Percentiles rank a stretch among this genome's conserved stretches.
Conservation (phyloP, 2,888 invertebrate genomes). For the Melanotus villosus region DNA sequence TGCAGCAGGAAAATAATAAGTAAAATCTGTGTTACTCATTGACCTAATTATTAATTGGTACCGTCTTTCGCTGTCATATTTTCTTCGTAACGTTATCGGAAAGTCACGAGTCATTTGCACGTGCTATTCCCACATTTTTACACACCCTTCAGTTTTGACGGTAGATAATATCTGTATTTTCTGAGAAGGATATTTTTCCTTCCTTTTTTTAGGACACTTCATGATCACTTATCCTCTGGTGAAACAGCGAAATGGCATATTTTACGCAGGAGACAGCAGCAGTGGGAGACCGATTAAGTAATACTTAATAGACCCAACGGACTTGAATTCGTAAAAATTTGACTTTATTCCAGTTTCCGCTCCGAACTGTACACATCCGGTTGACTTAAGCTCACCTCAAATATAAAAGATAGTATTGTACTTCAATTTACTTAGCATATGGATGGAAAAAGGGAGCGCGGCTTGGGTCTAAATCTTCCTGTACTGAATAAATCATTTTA, state of each 20-base stretch:
- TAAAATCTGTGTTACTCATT: slow-evolving; percentile 4
- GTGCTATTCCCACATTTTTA: slow-evolving; percentile 7
- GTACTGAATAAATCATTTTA: not conserved
- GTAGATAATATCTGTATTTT: slow-evolving; percentile 11
- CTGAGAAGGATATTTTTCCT: slow-evolving; percentile 7
- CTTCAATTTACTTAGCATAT: not conserved
- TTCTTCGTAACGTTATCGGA: not conserved
- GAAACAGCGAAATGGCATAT: slow-evolving; percentile 14
- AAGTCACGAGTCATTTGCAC: slow-evolving; percentile 12
- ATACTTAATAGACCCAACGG: slow-evolving; percentile 13
- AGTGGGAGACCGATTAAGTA: slow-evolving; percentile 17
- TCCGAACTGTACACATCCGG: not conserved
- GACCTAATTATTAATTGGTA: slow-evolving; percentile 18
- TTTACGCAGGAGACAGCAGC: slow-evolving; percentile 9
- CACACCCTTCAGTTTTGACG: slow-evolving; percentile 15
- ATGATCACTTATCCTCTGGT: slow-evolving; percentile 7
- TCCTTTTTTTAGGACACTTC: not conserved
- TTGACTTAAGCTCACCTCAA: not conserved
- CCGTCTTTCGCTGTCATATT: not conserved
- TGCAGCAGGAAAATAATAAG: slow-evolving; percentile 3
- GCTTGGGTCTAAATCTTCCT: not conserved
- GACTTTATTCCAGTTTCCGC: not conserved
- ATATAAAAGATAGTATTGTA: not conserved
- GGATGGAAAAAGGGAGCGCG: not conserved
- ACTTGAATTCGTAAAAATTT: not conserved